Base-by-base conservation (phyloP, 92 coral and sea anemone genomes). In the Palythoa caribaeorum region DNA sequence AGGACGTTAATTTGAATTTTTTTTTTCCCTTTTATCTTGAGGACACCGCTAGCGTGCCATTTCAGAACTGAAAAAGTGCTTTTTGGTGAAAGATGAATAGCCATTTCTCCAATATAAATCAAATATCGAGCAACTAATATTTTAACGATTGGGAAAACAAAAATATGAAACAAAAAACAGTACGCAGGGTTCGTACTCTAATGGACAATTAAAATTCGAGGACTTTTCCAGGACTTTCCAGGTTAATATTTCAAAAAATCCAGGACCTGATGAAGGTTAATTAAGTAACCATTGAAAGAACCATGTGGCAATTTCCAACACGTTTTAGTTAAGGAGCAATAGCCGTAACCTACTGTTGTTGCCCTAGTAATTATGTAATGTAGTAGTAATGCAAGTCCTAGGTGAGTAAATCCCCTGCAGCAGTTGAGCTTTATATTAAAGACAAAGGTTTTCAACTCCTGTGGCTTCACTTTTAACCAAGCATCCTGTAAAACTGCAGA, bases 241-340 rank as follows among this genome's bases (percentile, higher is more conserved):
- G 73, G 73, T 69, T 69, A 69, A 69, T 69, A 69, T 69, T 69
- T 69, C 28, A 69, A 69, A 69, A 69, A 69, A 69, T 69, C 44
- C 40, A 69, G 73, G 73, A 69, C 73, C 73, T 69, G 73, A 69
- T 69, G 44, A 69, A 69, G 40, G 73, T 69, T 69, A 69, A 69
- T 69, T 59, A 52, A 76, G 39, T 76, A 76, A 52, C 80, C 80
- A 50, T 51, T 76, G 80, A 76, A 76, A 76, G 65, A 76, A 76
- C 80, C 80, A 52, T 76, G 80, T 50, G 20, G 80, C 66, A 76
- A 17, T 50, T 76, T 52, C 47, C 66, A 76, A 76, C 80, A 76
- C 80, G 65, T 51, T 52, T 76, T 76, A 76, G 20, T 50, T 76
- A 76, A n/a, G 80, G 80, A 76, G 80, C 80, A 76, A 76, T 76